Evolutionary conservation across 2,888 invertebrate species (phyloP).

Genomic region (Deilephila porcellus): DNA sequence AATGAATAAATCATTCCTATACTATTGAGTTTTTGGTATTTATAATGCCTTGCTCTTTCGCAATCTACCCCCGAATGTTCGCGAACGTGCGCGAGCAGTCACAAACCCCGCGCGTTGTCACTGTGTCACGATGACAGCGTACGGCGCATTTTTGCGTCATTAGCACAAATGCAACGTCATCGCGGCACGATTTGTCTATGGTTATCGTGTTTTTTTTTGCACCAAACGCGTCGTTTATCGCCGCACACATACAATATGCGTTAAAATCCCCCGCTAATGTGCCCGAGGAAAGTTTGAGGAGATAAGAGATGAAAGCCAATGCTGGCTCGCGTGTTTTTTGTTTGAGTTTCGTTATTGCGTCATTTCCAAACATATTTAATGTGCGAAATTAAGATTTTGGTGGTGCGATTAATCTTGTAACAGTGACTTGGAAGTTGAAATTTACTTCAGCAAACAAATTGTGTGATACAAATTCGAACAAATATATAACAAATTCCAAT

Average conservation of each 20-base stretch:
- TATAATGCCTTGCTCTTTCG: background rate
- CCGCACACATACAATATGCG: constrained; percentile 79
- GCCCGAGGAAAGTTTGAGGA: constrained; percentile 73
- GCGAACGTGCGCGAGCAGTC: constrained; percentile 12
- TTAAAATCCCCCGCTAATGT: constrained; percentile 74
- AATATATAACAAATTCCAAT: too few species aligned
- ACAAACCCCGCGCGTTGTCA: constrained; percentile 47
- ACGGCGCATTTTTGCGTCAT: constrained; percentile 77
- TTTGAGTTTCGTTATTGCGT: constrained; percentile 44
- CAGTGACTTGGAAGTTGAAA: background rate
- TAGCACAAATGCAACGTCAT: constrained; percentile 75
- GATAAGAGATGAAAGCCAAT: constrained; percentile 76
- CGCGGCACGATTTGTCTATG: constrained; percentile 80
- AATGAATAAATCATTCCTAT: too few species aligned
- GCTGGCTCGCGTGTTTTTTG: constrained; percentile 62
- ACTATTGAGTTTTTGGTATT: background rate
- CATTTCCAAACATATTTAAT: constrained; percentile 34
- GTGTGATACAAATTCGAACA: background rate
- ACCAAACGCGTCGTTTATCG: constrained; percentile 68
- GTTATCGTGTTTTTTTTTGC: constrained; percentile 77
- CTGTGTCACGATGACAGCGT: constrained; percentile 68
- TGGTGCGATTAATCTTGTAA: constrained; percentile 20
- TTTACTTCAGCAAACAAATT: background rate
- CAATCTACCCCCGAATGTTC: background rate
- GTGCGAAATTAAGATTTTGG: constrained; percentile 23